These are phyloP conservation scores for Synanthedon formicaeformis DNA, from an alignment of 2,888 invertebrate species.

Conservation along the genomic window DNA sequence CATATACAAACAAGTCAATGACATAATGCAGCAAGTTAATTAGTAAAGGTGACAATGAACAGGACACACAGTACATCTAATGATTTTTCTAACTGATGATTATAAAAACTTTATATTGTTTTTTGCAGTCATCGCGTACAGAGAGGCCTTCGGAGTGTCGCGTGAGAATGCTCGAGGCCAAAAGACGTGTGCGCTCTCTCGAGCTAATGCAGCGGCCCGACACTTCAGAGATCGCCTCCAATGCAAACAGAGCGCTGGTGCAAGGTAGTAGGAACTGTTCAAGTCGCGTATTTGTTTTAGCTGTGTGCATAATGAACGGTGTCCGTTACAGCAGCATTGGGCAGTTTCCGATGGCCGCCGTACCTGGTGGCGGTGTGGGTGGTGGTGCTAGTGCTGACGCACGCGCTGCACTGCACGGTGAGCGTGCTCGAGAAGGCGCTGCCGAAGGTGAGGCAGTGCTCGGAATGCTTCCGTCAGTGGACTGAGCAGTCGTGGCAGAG, in stretches of 20 bases:
- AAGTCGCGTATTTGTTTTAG: background rate
- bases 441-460: slow-evolving; percentile 39
- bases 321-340: slow-evolving; percentile 34
- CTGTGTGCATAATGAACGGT: background rate
- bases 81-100: too few relatives aligned
- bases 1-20: too few relatives aligned
- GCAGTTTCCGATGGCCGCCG: slow-evolving; percentile 60
- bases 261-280: slow-evolving; percentile 24
- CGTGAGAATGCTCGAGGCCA: slow-evolving; percentile 20
- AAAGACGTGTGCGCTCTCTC: slow-evolving; percentile 27
- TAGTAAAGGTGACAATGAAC: too few relatives aligned
- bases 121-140: slow-evolving; percentile 26
- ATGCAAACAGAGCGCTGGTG: slow-evolving; percentile 31
- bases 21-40: too few relatives aligned
- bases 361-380: slow-evolving; percentile 58
- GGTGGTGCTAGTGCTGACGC: slow-evolving; percentile 43
- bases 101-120: background rate
- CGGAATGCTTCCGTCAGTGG: slow-evolving; percentile 42
- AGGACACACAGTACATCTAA: too few relatives aligned
- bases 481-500: slow-evolving; percentile 35
- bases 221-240: slow-evolving; percentile 11
- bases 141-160: slow-evolving; percentile 30
- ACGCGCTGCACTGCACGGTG: slow-evolving; percentile 46
- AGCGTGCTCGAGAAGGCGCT: slow-evolving; percentile 36
- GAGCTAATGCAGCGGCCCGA: slow-evolving; percentile 23